Percentiles rank a stretch among this genome's conserved stretches.
phyloP scores from a whole-genome alignment of 1,140 invertebrate species.

The Tetranychus urticae region DNA sequence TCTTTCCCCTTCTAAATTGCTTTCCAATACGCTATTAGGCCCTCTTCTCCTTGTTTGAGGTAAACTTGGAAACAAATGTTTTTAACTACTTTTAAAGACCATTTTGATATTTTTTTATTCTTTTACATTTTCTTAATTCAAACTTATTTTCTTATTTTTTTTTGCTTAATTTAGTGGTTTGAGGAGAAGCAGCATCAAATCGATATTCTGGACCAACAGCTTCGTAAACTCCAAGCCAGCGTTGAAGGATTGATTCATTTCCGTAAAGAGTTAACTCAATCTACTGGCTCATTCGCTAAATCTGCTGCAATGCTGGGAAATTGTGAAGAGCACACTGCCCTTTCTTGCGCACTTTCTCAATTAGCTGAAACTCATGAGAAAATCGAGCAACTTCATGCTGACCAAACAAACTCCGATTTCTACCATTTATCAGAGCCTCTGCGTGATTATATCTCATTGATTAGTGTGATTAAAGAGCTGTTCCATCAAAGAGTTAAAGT shows the following conservation, averaged over 20 bases:
- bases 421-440: slow-evolving; percentile 74
- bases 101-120: background rate
- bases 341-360: slow-evolving; percentile 74
- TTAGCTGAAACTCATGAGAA: slow-evolving; percentile 76
- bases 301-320: slow-evolving; percentile 73
- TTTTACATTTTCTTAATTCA: background rate
- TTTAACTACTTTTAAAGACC: no score
- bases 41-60: no score
- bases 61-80: no score
- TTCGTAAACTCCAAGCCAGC: slow-evolving; percentile 62
- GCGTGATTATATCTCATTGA: slow-evolving; percentile 80
- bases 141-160: background rate
- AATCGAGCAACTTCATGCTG: slow-evolving; percentile 59
- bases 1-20: background rate
- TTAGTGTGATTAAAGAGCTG: slow-evolving; percentile 85
- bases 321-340: slow-evolving; percentile 77
- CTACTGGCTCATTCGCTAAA: slow-evolving; percentile 57
- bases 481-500: slow-evolving; percentile 92
- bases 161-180: slow-evolving; percentile 57
- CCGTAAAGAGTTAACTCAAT: slow-evolving; percentile 54
- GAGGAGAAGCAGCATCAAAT: slow-evolving; percentile 81
- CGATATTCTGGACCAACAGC: slow-evolving; percentile 66
- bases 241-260: slow-evolving; percentile 66
- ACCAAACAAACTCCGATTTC: slow-evolving; percentile 86
- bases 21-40: background rate